Conservation (phyloP, 2,797 vertebrate species). For the Pseudopleuronectes americanus region DNA sequence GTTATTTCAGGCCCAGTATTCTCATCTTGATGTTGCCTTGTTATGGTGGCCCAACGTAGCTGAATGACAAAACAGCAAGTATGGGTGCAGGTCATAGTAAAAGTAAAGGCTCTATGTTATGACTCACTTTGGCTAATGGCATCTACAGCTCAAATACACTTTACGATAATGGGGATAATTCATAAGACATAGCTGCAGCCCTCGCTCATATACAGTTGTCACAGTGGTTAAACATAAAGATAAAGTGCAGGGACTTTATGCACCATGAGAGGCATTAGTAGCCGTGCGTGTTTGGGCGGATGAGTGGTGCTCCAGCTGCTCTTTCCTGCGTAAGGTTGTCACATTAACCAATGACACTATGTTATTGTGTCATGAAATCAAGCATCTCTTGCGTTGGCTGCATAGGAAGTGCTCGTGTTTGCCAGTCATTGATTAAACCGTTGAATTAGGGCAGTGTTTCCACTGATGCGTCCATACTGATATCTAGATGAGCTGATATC, state of each 20-base stretch:
- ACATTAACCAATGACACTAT: slow-evolving; percentile 27
- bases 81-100: not conserved
- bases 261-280: slow-evolving; percentile 17
- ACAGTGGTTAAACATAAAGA: slow-evolving; percentile 35
- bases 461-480: slow-evolving; percentile 3
- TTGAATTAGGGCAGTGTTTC: slow-evolving; percentile 37
- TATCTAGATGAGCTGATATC: slow-evolving; percentile 16
- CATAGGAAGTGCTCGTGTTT: slow-evolving; percentile 61
- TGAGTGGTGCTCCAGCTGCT: slow-evolving; percentile 22
- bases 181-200: not conserved
- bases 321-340: not conserved
- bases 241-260: not conserved
- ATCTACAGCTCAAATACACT: not conserved
- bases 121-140: slow-evolving; percentile 33
- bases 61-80: not conserved
- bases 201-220: not conserved
- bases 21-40: not conserved
- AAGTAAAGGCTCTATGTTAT: slow-evolving; percentile 11
- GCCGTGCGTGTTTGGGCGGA: slow-evolving; percentile 8
- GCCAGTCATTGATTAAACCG: slow-evolving; percentile 44
- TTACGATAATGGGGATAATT: slow-evolving; percentile 52
- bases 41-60: not conserved
- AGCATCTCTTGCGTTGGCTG: slow-evolving; percentile 19
- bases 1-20: not conserved
- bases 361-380: slow-evolving; percentile 24